These are phyloP conservation scores for Desoria tigrina DNA, from an alignment of 2,888 invertebrate genomes.

Conservation along the genomic window DNA sequence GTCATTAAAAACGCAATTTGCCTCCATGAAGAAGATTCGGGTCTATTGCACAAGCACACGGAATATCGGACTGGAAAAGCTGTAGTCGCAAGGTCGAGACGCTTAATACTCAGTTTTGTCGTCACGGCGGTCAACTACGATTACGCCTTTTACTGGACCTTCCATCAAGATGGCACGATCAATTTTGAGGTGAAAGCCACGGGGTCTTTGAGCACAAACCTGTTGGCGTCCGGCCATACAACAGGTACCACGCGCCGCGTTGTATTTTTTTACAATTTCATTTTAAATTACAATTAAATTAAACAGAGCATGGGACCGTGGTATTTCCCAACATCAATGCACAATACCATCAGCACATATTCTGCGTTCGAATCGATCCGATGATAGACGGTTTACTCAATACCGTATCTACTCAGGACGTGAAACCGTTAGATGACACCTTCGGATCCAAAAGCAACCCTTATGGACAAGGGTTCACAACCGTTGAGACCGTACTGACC, in stretches of 20 bases:
- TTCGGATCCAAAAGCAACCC: conserved; percentile 41
- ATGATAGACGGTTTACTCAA: conserved; percentile 46
- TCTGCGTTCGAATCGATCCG: conserved; percentile 43
- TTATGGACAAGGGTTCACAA: conserved; percentile 46
- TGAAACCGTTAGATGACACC: conserved; percentile 33
- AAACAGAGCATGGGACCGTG: conserved; percentile 33
- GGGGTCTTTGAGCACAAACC: conserved; percentile 38
- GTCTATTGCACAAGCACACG: conserved; percentile 46
- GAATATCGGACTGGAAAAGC: conserved; percentile 46
- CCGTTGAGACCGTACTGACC: conserved; percentile 28
- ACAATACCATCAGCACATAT: conserved; percentile 49
- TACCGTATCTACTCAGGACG: conserved; percentile 38
- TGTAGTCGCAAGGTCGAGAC: conserved; percentile 32
- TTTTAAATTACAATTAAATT: too few species aligned
- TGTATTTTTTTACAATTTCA: too few species aligned
- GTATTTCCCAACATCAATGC: conserved; percentile 33
- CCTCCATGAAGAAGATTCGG: conserved; percentile 49
- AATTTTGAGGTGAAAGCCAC: conserved; percentile 47
- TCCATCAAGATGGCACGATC: conserved; percentile 45
- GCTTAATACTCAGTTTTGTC: conserved; percentile 44
- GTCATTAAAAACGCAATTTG: conserved; percentile 47
- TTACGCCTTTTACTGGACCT: conserved; percentile 48
- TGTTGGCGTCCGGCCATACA: conserved; percentile 29
- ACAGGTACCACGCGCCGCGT: too few species aligned
- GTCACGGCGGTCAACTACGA: conserved; percentile 50